Evolutionary conservation across 2,113 vertebrate species (phyloP).

Genomic region (Climacteris rufus): DNA sequence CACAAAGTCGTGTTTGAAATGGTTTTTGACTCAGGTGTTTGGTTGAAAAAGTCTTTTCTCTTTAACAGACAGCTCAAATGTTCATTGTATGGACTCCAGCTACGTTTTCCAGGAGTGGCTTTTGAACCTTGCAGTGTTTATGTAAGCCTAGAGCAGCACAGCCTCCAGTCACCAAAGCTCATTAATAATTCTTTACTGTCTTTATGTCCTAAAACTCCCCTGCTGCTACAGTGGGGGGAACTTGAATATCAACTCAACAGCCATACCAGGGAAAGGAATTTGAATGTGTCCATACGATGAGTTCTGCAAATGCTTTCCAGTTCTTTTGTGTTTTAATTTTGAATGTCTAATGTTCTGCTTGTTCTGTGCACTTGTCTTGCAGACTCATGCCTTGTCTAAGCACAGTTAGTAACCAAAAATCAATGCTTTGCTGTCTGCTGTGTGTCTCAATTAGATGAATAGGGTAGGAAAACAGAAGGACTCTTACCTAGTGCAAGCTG

Average conservation of each 20-base stretch:
- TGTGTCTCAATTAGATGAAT: background rate
- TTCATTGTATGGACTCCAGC: background rate
- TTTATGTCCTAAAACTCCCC: background rate
- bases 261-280: background rate
- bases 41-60: background rate
- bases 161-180: background rate
- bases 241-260: background rate
- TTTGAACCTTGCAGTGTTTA: background rate
- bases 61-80: background rate
- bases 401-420: background rate
- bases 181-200: background rate
- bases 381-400: background rate
- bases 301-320: background rate
- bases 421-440: background rate
- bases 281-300: background rate
- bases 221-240: background rate
- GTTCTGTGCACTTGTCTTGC: background rate
- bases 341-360: background rate
- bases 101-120: background rate
- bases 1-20: background rate
- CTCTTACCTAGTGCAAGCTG: background rate
- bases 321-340: background rate
- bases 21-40: background rate
- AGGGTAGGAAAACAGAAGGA: background rate
- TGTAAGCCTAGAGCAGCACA: background rate